Evolutionary conservation across 2,797 vertebrate species (phyloP).

Genomic region (Gallirallus australis): DNA sequence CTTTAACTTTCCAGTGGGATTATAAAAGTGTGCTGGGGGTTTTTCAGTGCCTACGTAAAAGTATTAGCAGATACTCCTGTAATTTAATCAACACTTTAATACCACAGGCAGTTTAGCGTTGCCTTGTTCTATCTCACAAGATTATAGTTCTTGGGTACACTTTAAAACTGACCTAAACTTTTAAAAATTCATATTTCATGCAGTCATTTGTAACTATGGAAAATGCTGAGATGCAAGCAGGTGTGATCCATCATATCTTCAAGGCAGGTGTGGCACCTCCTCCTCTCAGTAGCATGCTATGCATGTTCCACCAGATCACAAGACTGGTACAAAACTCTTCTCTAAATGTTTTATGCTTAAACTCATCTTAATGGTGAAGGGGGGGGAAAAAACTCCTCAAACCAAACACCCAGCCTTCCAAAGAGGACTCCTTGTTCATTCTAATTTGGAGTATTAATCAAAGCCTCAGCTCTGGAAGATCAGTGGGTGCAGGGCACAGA

Average conservation of each 20-base stretch:
- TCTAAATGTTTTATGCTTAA: neutral
- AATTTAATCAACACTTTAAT: neutral
- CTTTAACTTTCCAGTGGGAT: neutral
- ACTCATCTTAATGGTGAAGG: neutral
- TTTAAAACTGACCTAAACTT: neutral
- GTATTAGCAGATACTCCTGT: neutral
- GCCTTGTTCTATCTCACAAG: neutral
- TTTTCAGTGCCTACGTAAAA: neutral
- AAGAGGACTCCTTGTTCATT: neutral
- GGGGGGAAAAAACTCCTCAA: neutral
- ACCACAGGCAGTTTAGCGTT: neutral
- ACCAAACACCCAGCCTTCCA: neutral
- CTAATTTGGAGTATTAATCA: neutral
- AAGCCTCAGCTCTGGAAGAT: neutral
- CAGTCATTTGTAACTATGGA: neutral
- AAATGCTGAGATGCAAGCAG: neutral
- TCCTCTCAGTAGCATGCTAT: neutral
- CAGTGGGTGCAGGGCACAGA: neutral
- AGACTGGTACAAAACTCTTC: neutral
- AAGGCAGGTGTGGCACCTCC: neutral
- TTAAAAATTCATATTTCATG: neutral
- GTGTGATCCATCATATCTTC: neutral
- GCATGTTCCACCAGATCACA: rapidly evolving
- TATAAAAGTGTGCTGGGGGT: neutral
- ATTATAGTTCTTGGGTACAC: rapidly evolving